phyloP scores from a whole-genome alignment of 1,140 invertebrate species.

The Elymnias hypermnestra region DNA sequence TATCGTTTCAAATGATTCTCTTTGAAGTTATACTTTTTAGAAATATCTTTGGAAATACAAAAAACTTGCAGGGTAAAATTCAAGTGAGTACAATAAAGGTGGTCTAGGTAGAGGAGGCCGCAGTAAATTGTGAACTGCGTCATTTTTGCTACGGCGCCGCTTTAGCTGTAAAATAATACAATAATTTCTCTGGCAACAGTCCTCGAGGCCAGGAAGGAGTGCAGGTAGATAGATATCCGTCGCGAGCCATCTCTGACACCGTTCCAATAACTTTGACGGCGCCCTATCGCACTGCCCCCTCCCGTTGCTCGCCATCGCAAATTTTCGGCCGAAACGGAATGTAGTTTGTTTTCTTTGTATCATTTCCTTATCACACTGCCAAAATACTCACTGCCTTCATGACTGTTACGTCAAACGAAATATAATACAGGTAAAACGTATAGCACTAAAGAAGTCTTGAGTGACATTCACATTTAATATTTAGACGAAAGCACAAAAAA shows the following conservation, averaged over 20 bases:
- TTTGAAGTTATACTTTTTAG: too few relatives aligned
- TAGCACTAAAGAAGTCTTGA: conserved; percentile 40
- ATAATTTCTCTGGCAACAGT: conserved; percentile 41
- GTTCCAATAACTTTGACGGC: conserved; percentile 65
- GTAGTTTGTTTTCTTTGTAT: conserved; percentile 73
- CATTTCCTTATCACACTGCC: conserved; percentile 73
- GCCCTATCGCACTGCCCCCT: conserved; percentile 40
- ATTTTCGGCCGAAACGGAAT: conserved; percentile 59
- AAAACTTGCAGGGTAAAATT: too few relatives aligned
- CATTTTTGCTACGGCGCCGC: conserved; percentile 5
- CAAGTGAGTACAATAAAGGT: conserved; percentile 1
- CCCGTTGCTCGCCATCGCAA: conserved; percentile 42
- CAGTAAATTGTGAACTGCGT: conserved; percentile 4
- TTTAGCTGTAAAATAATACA: conserved; percentile 27
- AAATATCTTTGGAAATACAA: too few relatives aligned
- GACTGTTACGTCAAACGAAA: conserved; percentile 64
- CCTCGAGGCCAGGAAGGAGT: conserved; percentile 34
- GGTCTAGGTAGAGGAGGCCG: conserved; percentile 2
- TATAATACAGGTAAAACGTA: conserved; percentile 61
- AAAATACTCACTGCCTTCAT: conserved; percentile 73
- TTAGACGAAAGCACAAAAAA: too few relatives aligned
- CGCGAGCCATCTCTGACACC: conserved; percentile 56
- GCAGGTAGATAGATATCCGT: conserved; percentile 55
- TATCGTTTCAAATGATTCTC: too few relatives aligned
- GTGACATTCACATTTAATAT: conserved; percentile 17